Conservation (phyloP, 2,888 invertebrate species). For the Choristoneura rosaceana region DNA sequence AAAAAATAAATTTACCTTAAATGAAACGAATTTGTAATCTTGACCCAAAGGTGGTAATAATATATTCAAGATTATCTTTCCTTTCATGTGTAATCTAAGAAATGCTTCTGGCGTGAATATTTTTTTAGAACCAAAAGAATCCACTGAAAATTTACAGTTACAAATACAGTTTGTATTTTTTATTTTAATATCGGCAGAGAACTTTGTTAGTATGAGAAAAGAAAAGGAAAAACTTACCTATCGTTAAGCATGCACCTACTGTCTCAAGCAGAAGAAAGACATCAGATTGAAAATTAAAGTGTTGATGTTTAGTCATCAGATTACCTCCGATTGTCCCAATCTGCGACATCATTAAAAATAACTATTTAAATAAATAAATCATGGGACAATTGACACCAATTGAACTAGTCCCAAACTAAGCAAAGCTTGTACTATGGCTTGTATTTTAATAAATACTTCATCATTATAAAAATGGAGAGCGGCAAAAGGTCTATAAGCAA, state of each 20-base stretch:
- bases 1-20: slow-evolving; percentile 51
- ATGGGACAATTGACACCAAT: too few species aligned
- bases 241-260: slow-evolving; percentile 79
- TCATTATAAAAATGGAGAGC: neutral
- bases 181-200: neutral
- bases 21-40: slow-evolving; percentile 53
- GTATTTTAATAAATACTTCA: neutral
- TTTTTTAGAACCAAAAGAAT: slow-evolving; percentile 48
- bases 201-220: neutral
- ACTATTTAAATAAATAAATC: too few species aligned
- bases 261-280: slow-evolving; percentile 86
- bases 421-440: too few species aligned
- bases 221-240: slow-evolving; percentile 66
- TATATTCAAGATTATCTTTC: slow-evolving; percentile 62
- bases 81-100: slow-evolving; percentile 71
- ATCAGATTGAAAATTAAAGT: slow-evolving; percentile 88
- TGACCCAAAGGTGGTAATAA: slow-evolving; percentile 60
- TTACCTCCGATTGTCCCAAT: slow-evolving; percentile 88
- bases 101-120: slow-evolving; percentile 71
- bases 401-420: too few species aligned
- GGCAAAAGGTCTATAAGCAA: too few species aligned
- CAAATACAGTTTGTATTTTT: neutral
- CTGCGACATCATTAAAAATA: slow-evolving; percentile 56
- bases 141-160: slow-evolving; percentile 52
- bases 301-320: slow-evolving; percentile 87